Percentiles rank a stretch among this genome's conserved stretches.
These are phyloP conservation scores for Pteromalus puparum DNA, from an alignment of 1,140 invertebrate genomes.

Conservation along the genomic window DNA sequence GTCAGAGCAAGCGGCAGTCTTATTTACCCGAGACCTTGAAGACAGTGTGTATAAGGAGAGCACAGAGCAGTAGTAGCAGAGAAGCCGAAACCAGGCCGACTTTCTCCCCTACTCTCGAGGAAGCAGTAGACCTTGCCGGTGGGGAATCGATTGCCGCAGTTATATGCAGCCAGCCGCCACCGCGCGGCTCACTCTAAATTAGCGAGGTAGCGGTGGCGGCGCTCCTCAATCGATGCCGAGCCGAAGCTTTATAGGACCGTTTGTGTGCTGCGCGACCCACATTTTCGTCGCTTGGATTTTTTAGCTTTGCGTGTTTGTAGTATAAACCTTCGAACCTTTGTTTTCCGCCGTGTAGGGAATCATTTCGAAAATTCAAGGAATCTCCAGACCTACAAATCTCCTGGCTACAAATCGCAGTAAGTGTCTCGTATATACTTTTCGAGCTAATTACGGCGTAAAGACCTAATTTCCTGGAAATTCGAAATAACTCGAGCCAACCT, in stretches of 20 bases:
- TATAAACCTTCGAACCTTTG: too few species aligned
- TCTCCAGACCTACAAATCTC: too few species aligned
- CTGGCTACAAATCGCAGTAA: too few species aligned
- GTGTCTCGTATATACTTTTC: too few species aligned
- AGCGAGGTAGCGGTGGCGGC: not conserved
- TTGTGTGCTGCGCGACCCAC: not conserved
- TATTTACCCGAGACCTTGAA: slow-evolving; percentile 25
- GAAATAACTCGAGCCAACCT: too few species aligned
- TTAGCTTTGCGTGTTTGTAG: not conserved
- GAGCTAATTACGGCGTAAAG: too few species aligned
- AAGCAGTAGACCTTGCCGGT: not conserved
- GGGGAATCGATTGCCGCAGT: slow-evolving; percentile 10
- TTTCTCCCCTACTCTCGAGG: not conserved
- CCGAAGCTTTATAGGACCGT: not conserved
- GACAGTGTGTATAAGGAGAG: not conserved
- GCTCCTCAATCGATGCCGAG: not conserved
- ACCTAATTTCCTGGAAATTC: too few species aligned
- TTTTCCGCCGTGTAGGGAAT: too few species aligned
- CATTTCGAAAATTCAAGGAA: too few species aligned
- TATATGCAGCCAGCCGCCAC: not conserved
- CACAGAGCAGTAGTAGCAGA: not conserved
- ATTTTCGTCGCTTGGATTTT: not conserved
- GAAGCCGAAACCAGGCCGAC: slow-evolving; percentile 1
- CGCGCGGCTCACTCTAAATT: not conserved
- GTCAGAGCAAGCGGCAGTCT: slow-evolving; percentile 2